Conservation (phyloP, 2,113 vertebrate species). For the Phaethon lepturus region DNA sequence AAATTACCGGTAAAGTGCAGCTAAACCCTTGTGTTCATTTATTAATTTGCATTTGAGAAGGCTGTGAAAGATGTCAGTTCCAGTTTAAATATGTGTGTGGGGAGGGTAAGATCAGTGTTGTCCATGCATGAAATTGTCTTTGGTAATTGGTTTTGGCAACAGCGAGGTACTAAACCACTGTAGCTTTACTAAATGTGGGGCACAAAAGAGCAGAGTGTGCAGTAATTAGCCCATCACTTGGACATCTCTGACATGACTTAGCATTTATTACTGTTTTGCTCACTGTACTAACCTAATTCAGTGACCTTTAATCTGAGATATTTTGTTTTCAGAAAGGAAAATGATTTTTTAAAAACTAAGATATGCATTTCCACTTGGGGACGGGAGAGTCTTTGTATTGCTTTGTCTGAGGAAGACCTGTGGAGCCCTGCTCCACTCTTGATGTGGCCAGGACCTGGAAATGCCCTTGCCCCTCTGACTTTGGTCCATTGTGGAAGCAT, state of each 20-base stretch:
- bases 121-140: slow-evolving; percentile 68
- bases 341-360: background rate
- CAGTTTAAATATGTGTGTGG: background rate
- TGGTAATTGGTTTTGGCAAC: slow-evolving; percentile 55
- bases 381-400: background rate
- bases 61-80: slow-evolving; percentile 23
- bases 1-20: background rate
- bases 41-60: slow-evolving; percentile 34
- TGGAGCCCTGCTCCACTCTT: background rate
- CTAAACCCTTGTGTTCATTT: background rate
- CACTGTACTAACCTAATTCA: slow-evolving; percentile 48
- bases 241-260: slow-evolving; percentile 36
- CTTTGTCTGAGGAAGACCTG: background rate
- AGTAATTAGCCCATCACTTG: slow-evolving; percentile 55
- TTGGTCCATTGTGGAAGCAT: fast-evolving
- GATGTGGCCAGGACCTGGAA: background rate
- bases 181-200: slow-evolving; percentile 18
- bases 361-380: background rate
- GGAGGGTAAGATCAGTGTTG: slow-evolving; percentile 17
- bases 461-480: background rate
- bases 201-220: background rate
- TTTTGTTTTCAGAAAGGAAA: background rate
- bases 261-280: slow-evolving; percentile 63
- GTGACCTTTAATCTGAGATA: slow-evolving; percentile 51
- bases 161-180: slow-evolving; percentile 17